Base-by-base conservation (phyloP, 1,140 invertebrate species). In the Trichoplusia ni region DNA sequence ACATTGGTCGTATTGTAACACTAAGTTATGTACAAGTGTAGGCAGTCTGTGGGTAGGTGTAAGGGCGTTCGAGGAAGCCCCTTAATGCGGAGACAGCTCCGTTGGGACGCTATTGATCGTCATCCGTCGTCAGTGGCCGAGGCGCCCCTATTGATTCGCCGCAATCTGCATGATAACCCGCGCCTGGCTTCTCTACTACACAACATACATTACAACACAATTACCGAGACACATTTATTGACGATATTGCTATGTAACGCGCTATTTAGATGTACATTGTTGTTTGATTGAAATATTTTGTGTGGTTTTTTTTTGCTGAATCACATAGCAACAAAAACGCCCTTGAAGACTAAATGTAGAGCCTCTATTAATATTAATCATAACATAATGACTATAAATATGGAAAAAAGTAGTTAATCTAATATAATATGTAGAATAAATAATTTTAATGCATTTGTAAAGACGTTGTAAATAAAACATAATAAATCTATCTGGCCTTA, bases 151-250 rank as follows among this genome's bases (percentile, higher is more conserved):
- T 89, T 89, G 86, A 89, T 89, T 89, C 84, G 80, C 82, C 85
- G 86, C 86, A 89, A 89, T 88, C 84, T 89, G 82, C 86, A 88
- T 89, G 82, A 88, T 87, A 86, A 82, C 86, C 75, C 82, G 76
- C 75, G 79, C 75, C 75, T 78, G 81, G 79, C 82, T 84, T 84
- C 84, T 81, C 77, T 76, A 77, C 76, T 78, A 69, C 73, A 75
- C 66, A 69, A 77, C 71, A 73, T 75, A 75, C 68, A 79, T 80
- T 80, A 78, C 64, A 79, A 76, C 71, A 73, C 69, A 75, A 67
- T 73, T 79, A 74, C 46, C 51, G 64, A 60, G 54, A 59, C 35
- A 65, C 54, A 59, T 61, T 54, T 47, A 56, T 42, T 49, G 53
- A 47, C 44, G 51, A 29, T 58, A 18, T 46, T 69, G 29, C 53